These are phyloP conservation scores for Edolisoma coerulescens DNA, from an alignment of 2,113 vertebrate species.

Conservation along the genomic window DNA sequence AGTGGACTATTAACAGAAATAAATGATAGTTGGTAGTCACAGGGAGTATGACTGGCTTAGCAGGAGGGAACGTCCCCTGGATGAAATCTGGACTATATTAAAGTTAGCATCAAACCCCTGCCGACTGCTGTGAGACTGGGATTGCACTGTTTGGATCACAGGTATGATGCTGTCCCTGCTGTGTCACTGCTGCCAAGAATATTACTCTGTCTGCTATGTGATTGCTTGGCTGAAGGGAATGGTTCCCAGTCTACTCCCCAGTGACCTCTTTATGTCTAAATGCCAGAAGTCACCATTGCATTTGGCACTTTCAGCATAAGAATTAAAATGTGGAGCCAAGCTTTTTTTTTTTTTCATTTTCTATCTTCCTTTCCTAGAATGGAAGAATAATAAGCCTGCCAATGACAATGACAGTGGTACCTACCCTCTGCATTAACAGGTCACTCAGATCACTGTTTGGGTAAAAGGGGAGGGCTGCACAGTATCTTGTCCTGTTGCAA, in stretches of 20 bases:
- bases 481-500: background rate
- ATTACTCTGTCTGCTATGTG: background rate
- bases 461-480: background rate
- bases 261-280: background rate
- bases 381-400: background rate
- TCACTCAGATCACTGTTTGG: background rate
- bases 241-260: background rate
- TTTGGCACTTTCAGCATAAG: background rate
- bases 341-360: background rate
- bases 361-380: background rate
- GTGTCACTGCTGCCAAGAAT: background rate
- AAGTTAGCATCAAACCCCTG: background rate
- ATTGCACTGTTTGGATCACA: fast-evolving
- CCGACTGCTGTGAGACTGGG: background rate
- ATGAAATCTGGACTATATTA: background rate
- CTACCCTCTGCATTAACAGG: background rate
- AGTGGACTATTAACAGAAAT: background rate
- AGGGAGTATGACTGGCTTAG: background rate
- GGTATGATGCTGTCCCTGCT: background rate
- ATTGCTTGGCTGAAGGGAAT: background rate
- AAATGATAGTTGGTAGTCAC: background rate
- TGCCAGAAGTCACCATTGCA: background rate
- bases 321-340: background rate
- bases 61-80: background rate
- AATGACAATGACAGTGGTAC: background rate